phyloP scores from a whole-genome alignment of 2,888 invertebrate genomes.

The Eilema sororculum region DNA sequence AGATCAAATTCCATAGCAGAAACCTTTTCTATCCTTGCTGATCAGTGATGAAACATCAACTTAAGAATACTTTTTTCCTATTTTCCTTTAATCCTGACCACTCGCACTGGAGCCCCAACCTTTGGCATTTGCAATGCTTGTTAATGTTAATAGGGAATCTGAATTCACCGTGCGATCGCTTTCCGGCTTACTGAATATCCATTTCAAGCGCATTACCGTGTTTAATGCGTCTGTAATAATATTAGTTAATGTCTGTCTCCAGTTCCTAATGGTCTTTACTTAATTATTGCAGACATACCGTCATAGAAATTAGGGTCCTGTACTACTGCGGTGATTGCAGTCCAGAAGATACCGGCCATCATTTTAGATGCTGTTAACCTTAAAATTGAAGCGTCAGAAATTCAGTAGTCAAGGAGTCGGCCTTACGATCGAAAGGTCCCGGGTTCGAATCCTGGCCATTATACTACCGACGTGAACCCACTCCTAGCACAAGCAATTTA shows the following conservation, averaged over 20 bases:
- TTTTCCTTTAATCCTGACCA: constrained; percentile 14
- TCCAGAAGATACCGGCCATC: no score
- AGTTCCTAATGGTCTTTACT: constrained; percentile 34
- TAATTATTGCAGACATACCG: constrained; percentile 11
- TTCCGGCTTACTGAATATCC: constrained; percentile 75
- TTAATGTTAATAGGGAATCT: constrained; percentile 77
- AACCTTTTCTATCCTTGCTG: no score
- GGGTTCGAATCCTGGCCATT: no score
- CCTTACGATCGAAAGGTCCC: no score
- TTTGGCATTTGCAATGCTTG: constrained; percentile 67
- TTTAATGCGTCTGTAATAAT: constrained; percentile 64
- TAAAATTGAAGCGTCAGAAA: no score
- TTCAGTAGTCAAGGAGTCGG: no score
- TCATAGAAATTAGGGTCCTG: not conserved
- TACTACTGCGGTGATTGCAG: no score
- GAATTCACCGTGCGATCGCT: constrained; percentile 73
- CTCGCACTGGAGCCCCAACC: constrained; percentile 36
- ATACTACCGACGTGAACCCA: no score
- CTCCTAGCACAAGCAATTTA: no score
- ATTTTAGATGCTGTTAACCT: no score
- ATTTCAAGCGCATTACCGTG: constrained; percentile 65
- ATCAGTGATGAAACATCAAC: not conserved
- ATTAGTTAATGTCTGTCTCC: constrained; percentile 46
- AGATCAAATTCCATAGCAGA: no score
- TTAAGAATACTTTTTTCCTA: no score